These are phyloP conservation scores for Eudyptes chrysolophus DNA, from an alignment of 2,113 vertebrate genomes.

Conservation along the genomic window DNA sequence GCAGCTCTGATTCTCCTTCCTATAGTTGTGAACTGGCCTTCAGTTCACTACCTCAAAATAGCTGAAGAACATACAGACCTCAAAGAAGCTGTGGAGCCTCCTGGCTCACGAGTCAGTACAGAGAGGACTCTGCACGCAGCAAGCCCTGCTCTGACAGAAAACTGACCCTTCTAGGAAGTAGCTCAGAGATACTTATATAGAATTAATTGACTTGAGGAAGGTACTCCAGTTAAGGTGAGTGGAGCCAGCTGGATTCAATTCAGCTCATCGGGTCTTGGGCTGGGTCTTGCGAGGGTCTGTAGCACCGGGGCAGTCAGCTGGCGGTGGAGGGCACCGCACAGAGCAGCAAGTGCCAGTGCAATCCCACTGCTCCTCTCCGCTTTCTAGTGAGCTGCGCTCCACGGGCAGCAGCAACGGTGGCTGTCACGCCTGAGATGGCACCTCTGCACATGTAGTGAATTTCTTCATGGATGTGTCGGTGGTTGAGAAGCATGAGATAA, in stretches of 20 bases:
- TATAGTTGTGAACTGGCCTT: accelerated
- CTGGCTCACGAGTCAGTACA: accelerated
- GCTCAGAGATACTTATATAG: neutral
- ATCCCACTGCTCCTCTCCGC: neutral
- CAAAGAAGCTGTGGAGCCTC: accelerated
- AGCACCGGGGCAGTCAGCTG: neutral
- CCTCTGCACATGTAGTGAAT: accelerated
- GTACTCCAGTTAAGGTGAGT: neutral
- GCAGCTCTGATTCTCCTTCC: accelerated
- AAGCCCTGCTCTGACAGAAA: accelerated
- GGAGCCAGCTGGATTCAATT: neutral
- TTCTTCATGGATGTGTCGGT: accelerated
- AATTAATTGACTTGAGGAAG: neutral
- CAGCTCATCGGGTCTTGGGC: neutral
- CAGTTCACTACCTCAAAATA: accelerated
- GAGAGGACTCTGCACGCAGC: accelerated
- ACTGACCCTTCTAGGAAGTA: accelerated
- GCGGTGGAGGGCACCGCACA: accelerated
- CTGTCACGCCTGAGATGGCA: neutral
- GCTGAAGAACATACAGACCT: neutral
- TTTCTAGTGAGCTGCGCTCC: accelerated
- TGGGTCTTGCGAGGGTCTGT: neutral
- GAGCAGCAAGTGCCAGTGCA: accelerated
- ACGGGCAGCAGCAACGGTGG: neutral
- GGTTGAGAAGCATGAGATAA: neutral